Base-by-base conservation (phyloP, 30 jellyfish, hydroid and myxozoan genomes). In the Pelagia noctiluca region DNA sequence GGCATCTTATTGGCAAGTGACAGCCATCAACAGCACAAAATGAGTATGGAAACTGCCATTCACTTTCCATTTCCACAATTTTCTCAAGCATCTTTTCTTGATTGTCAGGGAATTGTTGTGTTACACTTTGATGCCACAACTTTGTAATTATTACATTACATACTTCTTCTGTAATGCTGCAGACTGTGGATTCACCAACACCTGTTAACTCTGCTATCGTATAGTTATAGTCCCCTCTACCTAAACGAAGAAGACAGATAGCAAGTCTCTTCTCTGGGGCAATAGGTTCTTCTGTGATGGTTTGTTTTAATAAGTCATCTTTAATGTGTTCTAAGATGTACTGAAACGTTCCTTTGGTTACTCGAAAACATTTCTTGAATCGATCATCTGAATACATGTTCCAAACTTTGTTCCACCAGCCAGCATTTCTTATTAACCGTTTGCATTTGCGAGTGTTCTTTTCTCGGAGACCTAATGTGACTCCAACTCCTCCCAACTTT, bases 331-430 rank as follows among this genome's bases (percentile, higher is more conserved):
- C 81, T 26, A 77, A 57, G 42, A 77, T 63, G 80, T 22, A 61
- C 34, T 34, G 35, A 61, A 77, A 77, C 36, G 89, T 60, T 24
- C 57, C 63, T 3, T 35, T 77, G 50, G 89, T 28, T 33, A 77
- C 50, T 23, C 70, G 89, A 60, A 77, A 53, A 22, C 79, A 31
- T 24, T 72, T 72, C 25, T 42, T 72, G 38, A 72, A 72, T 75
- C 78, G 46, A 29, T 77, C 68, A 26, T 77, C 81, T 35, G 81
- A 77, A 75, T 63, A 77, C 35, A 68, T 50, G 28, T 49, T 53
- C 86, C 86, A 74, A 23, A 74, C 86, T 77, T 31, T 37, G 24
- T 77, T 61, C 89, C 89, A 77, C 69, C 89, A 77, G 54, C 89
- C 80, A 28, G 61, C 52, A 18, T 77, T 77, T 77, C 89, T 54